Percentiles rank a stretch among this genome's conserved stretches.
Evolutionary conservation across 2,888 invertebrate genomes (phyloP).

Genomic region (Tinea semifulvella): DNA sequence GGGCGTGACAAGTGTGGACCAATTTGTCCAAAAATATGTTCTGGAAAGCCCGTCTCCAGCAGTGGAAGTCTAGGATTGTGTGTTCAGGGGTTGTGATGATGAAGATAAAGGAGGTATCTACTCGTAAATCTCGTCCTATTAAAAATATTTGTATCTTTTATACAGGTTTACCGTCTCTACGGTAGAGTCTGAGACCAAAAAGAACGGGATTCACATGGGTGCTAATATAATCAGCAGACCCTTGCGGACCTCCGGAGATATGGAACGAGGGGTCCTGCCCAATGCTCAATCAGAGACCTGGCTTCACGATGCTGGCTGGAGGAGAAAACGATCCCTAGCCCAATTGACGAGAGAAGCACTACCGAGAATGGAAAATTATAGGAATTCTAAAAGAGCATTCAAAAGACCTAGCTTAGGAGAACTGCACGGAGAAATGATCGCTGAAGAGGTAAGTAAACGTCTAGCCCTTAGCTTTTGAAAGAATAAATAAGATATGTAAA

Average conservation of each 20-base stretch:
- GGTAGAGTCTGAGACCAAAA: constrained; percentile 47
- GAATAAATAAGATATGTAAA: too few relatives aligned
- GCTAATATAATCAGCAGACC: constrained; percentile 54
- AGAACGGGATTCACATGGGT: constrained; percentile 56
- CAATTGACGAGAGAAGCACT: constrained; percentile 80
- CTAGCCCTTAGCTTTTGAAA: too few relatives aligned
- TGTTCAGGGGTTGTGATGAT: too few relatives aligned
- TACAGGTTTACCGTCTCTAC: constrained; percentile 48
- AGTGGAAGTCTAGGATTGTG: too few relatives aligned
- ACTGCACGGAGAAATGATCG: constrained; percentile 73
- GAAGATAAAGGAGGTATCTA: too few relatives aligned
- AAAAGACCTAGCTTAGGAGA: constrained; percentile 88
- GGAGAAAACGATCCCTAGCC: constrained; percentile 67
- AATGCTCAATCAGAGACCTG: constrained; percentile 41
- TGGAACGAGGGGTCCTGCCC: constrained; percentile 26
- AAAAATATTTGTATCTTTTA: neutral
- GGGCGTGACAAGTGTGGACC: too few relatives aligned
- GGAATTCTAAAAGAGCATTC: constrained; percentile 77
- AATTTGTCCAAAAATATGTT: too few relatives aligned
- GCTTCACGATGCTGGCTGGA: constrained; percentile 56
- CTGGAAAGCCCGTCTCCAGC: too few relatives aligned
- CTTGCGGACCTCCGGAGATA: constrained; percentile 42
- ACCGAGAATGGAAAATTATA: constrained; percentile 84
- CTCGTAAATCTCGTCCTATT: too few relatives aligned
- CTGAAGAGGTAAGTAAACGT: constrained; percentile 44